These are phyloP conservation scores for Oligia latruncula DNA, from an alignment of 2,888 invertebrate species.

Conservation along the genomic window DNA sequence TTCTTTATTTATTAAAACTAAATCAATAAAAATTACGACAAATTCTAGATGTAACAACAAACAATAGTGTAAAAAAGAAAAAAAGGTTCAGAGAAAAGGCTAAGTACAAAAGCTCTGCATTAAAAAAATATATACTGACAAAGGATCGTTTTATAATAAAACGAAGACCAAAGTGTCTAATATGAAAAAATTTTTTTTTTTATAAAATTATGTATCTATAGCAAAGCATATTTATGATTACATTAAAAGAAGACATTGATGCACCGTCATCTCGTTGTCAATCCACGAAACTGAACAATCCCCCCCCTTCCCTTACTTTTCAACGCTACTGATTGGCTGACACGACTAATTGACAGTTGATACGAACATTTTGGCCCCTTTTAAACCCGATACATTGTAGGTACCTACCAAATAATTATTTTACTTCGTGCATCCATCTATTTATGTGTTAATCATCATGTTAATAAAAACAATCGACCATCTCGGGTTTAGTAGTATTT, in stretches of 20 bases:
- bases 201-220: background rate
- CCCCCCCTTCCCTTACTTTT: background rate
- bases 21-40: background rate
- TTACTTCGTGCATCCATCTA: conserved; percentile 1
- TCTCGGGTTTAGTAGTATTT: background rate
- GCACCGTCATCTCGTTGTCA: conserved; percentile 3
- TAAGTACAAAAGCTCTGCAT: background rate
- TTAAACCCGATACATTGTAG: background rate
- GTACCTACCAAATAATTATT: conserved; percentile 9
- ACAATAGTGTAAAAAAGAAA: background rate
- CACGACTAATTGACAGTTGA: conserved; percentile 44
- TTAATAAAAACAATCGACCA: background rate
- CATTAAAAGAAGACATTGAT: background rate
- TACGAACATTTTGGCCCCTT: conserved; percentile 29
- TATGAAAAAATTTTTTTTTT: background rate
- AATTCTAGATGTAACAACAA: background rate
- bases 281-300: background rate
- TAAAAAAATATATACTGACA: background rate
- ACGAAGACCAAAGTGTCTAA: background rate
- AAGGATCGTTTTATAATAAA: background rate
- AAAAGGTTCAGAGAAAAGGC: background rate
- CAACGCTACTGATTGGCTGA: conserved; percentile 28
- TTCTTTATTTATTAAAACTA: background rate
- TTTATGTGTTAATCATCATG: too few relatives aligned
- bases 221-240: too few relatives aligned